These are phyloP conservation scores for Philereme transversata DNA, from an alignment of 2,888 invertebrate genomes.

Conservation along the genomic window DNA sequence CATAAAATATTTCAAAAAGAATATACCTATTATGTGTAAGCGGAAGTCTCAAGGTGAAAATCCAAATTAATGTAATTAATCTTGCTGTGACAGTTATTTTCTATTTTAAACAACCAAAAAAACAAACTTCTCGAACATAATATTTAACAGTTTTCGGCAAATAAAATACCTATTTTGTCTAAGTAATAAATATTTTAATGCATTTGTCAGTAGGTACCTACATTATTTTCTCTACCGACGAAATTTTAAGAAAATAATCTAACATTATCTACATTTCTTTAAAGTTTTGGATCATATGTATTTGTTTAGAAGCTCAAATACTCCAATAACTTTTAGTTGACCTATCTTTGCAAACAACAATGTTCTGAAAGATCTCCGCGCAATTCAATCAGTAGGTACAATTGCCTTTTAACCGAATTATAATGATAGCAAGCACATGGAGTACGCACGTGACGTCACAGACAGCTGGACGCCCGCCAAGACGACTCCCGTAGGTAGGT, in stretches of 20 bases:
- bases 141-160: too few species aligned
- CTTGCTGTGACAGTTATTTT: constrained; percentile 24
- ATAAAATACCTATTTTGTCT: too few species aligned
- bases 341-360: too few species aligned
- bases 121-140: background rate
- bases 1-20: background rate
- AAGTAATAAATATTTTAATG: too few species aligned
- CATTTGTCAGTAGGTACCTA: too few species aligned
- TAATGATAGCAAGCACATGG: constrained; percentile 27
- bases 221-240: too few species aligned
- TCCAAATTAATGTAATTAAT: constrained; percentile 27
- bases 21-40: constrained; percentile 11
- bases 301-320: too few species aligned
- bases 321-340: too few species aligned
- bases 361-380: too few species aligned
- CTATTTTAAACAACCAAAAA: constrained; percentile 23
- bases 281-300: too few species aligned
- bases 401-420: constrained; percentile 32
- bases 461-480: constrained; percentile 26
- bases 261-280: too few species aligned
- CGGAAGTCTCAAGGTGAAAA: constrained; percentile 36
- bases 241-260: too few species aligned
- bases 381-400: constrained; percentile 1
- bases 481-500: constrained; percentile 4
- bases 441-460: constrained; percentile 33